phyloP scores from a whole-genome alignment of 2,113 vertebrate genomes.

The Candoia aspera region DNA sequence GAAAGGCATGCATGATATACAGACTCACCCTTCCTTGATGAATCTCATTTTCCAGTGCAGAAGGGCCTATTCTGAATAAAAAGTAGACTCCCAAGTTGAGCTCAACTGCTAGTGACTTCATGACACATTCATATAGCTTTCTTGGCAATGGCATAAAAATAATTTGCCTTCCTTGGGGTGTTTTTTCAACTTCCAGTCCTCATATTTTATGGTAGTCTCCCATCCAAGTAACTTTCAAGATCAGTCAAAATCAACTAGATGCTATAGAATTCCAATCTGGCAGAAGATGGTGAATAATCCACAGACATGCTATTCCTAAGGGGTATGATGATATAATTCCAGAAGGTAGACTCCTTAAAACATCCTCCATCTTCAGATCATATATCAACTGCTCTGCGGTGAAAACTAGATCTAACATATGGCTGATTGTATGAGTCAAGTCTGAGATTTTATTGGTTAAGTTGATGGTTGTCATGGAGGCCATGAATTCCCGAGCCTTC shows the following conservation, averaged over 20 bases:
- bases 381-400: background rate
- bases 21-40: background rate
- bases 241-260: background rate
- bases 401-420: background rate
- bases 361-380: background rate
- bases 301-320: background rate
- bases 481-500: background rate
- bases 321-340: background rate
- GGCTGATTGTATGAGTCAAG: background rate
- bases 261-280: background rate
- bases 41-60: background rate
- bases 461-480: background rate
- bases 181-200: background rate
- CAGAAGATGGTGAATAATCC: background rate
- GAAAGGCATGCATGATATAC: background rate
- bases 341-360: background rate
- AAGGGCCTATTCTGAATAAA: background rate
- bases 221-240: background rate
- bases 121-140: background rate
- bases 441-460: background rate
- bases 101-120: background rate
- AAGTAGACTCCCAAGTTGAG: background rate
- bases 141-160: background rate
- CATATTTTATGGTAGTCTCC: background rate
- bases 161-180: background rate